Base-by-base conservation (phyloP, 2,113 vertebrate genomes). In the Notarius quadriscutis region DNA sequence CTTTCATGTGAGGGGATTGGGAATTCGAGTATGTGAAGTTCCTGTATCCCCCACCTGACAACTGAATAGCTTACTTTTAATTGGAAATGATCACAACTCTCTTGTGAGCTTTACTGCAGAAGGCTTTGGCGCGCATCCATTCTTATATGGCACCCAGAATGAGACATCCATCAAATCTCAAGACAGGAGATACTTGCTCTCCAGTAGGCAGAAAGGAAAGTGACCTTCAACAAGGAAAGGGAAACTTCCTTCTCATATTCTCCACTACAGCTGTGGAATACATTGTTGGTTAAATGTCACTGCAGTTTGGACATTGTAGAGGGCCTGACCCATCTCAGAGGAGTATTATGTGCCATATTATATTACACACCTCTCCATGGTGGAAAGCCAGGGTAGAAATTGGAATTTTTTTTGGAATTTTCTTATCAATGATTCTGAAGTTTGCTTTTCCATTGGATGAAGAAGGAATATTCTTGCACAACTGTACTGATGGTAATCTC, bases 151-250 rank as follows among this genome's bases (percentile, higher is more conserved):
- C 60, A 65, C 85, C 69, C 71, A 62, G 83, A 91, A 90, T 82
- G 81, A 88, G 86, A 87, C 89, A 91, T 92, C 87, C 84, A 91
- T 92, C 89, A 91, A 88, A 79, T 78, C 90, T 86, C 85, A 87
- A 84, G 87, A 86, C 86, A 90, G 85, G 83, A 85, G 82, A 91
- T 83, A 69, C 84, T 90, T 82, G 83, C 72, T 90, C 85, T 91
- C 88, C 87, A 88, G 65, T 77, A 75, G 84, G 89, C 84, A 79
- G 80, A 90, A 74, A 86, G 50, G 71, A 91, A 93, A 89, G 91
- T 94, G 93, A 94, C 93, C 93, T 94, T 92, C 86, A 81, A 55
- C 86, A 91, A 88, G 34, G 77, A 87, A 83, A 90, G 88, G 84
- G 74, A 81, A 72, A 77, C 82, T 78, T 77, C 83, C 81, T 63